These are phyloP conservation scores for Arctocebus calabarensis DNA, from an alignment of 2,797 vertebrate genomes.

Conservation along the genomic window DNA sequence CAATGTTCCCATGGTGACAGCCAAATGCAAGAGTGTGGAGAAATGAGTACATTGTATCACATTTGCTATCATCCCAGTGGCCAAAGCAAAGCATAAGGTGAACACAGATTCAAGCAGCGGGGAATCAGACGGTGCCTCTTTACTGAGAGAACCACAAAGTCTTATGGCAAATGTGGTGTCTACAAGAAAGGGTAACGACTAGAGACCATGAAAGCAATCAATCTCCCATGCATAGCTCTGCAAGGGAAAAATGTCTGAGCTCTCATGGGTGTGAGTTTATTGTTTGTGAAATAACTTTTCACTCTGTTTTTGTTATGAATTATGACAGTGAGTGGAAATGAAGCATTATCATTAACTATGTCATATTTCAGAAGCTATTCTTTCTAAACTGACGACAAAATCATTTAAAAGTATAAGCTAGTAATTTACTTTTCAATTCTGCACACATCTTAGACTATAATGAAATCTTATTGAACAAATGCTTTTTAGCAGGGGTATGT, in stretches of 20 bases:
- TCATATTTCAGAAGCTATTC: conserved; percentile 48
- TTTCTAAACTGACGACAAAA: conserved; percentile 52
- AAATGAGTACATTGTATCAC: background rate
- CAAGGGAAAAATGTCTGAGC: background rate
- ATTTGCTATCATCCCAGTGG: background rate
- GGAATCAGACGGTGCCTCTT: background rate
- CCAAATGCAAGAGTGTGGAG: background rate
- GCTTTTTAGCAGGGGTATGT: conserved; percentile 24
- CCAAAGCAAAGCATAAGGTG: background rate
- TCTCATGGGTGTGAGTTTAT: background rate
- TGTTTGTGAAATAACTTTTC: conserved; percentile 38
- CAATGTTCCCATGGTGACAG: background rate
- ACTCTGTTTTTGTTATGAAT: conserved; percentile 51
- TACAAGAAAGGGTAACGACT: background rate
- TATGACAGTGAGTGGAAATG: background rate
- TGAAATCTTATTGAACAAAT: conserved; percentile 60
- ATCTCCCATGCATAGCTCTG: background rate
- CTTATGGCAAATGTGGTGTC: background rate
- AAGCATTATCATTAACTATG: conserved; percentile 55
- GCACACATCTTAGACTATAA: conserved; percentile 6
- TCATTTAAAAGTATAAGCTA: conserved; percentile 61
- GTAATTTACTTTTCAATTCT: conserved; percentile 64
- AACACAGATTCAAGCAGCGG: background rate
- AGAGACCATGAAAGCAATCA: background rate
- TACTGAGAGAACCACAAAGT: background rate